Base-by-base conservation (phyloP, 2,797 vertebrate genomes). In the Rhinatrema bivittatum region DNA sequence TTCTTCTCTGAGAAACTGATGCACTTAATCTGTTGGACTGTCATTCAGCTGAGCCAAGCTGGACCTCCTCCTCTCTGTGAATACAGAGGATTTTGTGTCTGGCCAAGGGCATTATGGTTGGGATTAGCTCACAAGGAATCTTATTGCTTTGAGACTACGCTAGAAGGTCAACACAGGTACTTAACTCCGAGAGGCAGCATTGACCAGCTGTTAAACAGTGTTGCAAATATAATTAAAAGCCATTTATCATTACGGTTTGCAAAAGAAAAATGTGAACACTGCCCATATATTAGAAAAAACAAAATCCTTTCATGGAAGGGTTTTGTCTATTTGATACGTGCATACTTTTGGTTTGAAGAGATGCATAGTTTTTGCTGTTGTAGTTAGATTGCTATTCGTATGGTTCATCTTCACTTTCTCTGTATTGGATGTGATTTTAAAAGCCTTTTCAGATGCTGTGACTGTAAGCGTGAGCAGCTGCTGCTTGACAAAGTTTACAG, bases 381-480 rank as follows among this genome's bases (percentile, higher is more conserved):
- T n/a, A n/a, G n/a, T n/a, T n/a, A n/a, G n/a, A n/a, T n/a, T n/a
- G n/a, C n/a, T n/a, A n/a, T n/a, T n/a, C n/a, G n/a, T n/a, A n/a
- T n/a, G n/a, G n/a, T n/a, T n/a, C n/a, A 45, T 43, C 50, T 40
- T 54, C 30, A 42, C 58, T 49, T 53, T 38, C 16, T 7, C 5
- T 45, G 8, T 43, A 7, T 17, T 58, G 51, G 54, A 62, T 61
- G 59, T 65, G 53, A 49, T 53, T 62, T 53, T 51, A 53, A 68
- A 63, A 56, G 32, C 22, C 12, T 52, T 62, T 62, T 60, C 46
- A 36, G 51, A 24, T 37, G 50, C 27, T 22, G 25, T n/a, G 26
- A 46, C 27, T 19, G 25, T 36, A 53, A 12, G 35, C 35, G 23
- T 3, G 28, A 50, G 16, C 39, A 52, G 54, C 58, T 53, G 36